Conservation (phyloP, 2,797 vertebrate species). For the Cirrhinus molitorella region DNA sequence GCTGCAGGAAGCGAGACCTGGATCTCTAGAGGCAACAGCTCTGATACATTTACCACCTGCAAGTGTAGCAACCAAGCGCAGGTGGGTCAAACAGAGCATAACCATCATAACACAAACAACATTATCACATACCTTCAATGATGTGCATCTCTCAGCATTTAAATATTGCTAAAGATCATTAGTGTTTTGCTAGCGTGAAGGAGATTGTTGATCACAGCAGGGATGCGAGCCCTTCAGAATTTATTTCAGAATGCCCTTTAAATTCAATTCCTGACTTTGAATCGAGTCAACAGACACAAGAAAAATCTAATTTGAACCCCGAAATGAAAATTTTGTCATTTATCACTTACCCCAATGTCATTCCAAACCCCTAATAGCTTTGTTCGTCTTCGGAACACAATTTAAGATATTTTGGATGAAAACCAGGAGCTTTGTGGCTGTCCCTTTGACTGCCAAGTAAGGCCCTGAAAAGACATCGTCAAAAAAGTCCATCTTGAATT, state of each 20-base stretch:
- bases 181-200: slow-evolving; percentile 21
- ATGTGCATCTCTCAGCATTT: slow-evolving; percentile 1
- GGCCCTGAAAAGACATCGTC: too few species aligned
- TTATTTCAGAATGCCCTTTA: slow-evolving; percentile 14
- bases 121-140: slow-evolving; percentile 1
- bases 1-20: slow-evolving; percentile 70
- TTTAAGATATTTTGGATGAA: too few species aligned
- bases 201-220: slow-evolving; percentile 27
- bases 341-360: too few species aligned
- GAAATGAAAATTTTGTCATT: too few species aligned
- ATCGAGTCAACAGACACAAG: background rate
- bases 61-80: slow-evolving; percentile 69
- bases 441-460: too few species aligned
- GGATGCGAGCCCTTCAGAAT: background rate
- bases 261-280: slow-evolving; percentile 5
- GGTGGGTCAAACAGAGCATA: slow-evolving; percentile 52
- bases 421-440: too few species aligned
- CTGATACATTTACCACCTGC: slow-evolving; percentile 74
- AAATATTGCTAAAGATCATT: slow-evolving; percentile 37
- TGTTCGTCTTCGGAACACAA: too few species aligned
- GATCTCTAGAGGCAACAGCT: slow-evolving; percentile 73
- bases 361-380: too few species aligned
- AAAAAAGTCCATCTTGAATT: too few species aligned
- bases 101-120: slow-evolving; percentile 22
- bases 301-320: too few species aligned